Evolutionary conservation across 2,113 vertebrate genomes (phyloP), one percentile per base, ranked within the genome.

Genomic region (Hypocryptadius cinnamomeus): DNA sequence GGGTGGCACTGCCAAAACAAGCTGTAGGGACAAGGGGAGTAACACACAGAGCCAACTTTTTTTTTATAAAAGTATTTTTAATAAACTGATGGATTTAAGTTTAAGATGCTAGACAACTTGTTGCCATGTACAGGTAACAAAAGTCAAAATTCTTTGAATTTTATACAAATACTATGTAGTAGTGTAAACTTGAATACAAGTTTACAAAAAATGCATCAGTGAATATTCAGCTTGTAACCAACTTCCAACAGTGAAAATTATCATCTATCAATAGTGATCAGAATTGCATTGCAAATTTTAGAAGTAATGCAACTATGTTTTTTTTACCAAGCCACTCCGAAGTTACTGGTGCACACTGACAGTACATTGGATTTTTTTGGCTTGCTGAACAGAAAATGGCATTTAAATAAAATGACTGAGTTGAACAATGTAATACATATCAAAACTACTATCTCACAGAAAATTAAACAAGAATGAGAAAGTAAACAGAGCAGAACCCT

Each of bases 1-100:
- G 37, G 27, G 22, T 30, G 50, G 63, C 42, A n/a, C 57, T 16
- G 30, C 31, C 21, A n/a, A 66, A 56, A 59, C n/a, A 25, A 78
- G 37, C 16, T 48, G 28, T 3, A 74, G 60, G 39, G 70, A 89
- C 5, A 81, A 65, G 22, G 8, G 22, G 51, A 92, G 13, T 39
- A 89, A 83, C 35, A 51, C 54, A 56, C 51, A 20, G 5, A 86
- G 56, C 8, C 87, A 53, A 40, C 8, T 37, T 95, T 97, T 97
- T 97, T 97, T 97, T 95, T 98, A 97, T 60, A 98, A 98, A 98
- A 97, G 96, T 98, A 97, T 94, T 96, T 98, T 98, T 98, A 98
- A 98, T 98, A 98, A 98, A 98, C 95, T 25, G 95, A 98, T 98
- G 97, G 96, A 97, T 98, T 97, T 97, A 97, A 97, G 95, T 97